Evolutionary conservation across 2,113 vertebrate species (phyloP), one percentile per base, ranked within the genome.

Genomic region (Cyanoderma ruficeps): DNA sequence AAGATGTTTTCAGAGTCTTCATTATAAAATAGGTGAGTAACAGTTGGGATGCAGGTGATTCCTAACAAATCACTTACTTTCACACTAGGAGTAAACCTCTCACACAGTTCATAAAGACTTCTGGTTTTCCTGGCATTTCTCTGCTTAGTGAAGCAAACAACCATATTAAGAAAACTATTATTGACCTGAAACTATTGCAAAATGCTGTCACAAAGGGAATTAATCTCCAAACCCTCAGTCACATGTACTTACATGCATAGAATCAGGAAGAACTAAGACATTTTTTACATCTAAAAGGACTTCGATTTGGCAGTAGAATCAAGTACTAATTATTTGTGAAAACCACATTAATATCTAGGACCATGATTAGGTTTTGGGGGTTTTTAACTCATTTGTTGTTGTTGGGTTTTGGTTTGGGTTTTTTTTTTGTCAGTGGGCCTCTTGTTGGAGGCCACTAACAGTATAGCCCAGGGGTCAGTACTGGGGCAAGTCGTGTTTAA

Each of bases 321-420:
- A 80, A 64, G 25, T 35, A 64, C 15, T 15, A 63, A 39, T 37
- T 64, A 72, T 47, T 39, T 44, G 18, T 49, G 33, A 94, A 63
- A 13, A 37, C 1, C 10, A 35, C 11, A 41, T 50, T 69, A n/a
- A 19, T 31, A 31, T 13, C 24, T 56, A 47, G 53, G 30, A 64
- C 15, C 17, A 60, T 0, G 0, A 1, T 12, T 42, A 24, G 23
- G 6, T 84, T 83, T 23, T 1, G 11, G 9, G 11, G 3, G 1
- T 2, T 13, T 41, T 41, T 24, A 33, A 17, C 3, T 61, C 10
- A 3, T 19, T 50, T 50, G 17, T 20, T 49, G 7, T 31, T 49
- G 11, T 18, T 41, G 15, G 15, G 37, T 14, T 56, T 69, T 24
- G 19, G 7, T n/a, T n/a, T 21, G 47, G 37, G 2, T 2, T 39